These are phyloP conservation scores for Cirrhinus molitorella DNA, from an alignment of 2,797 vertebrate genomes.

Conservation along the genomic window DNA sequence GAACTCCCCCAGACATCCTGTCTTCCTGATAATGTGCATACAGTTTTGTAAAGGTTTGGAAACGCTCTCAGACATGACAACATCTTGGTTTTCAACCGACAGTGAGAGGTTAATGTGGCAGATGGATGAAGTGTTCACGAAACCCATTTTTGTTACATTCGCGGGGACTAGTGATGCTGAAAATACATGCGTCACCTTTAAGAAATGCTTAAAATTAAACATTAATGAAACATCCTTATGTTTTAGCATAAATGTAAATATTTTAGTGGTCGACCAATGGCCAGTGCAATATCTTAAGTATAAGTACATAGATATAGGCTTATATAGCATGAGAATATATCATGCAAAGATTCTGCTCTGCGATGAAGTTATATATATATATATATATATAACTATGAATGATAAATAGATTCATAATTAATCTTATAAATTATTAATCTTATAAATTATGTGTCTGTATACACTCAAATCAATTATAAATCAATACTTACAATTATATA, in stretches of 20 bases:
- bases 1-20: constrained; percentile 31
- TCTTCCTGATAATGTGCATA: neutral
- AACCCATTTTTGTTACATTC: neutral
- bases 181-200: neutral
- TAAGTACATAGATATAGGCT: no score
- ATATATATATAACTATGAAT: no score
- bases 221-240: neutral
- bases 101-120: neutral
- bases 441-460: no score
- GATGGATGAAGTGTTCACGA: neutral
- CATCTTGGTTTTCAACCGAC: neutral
- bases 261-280: no score
- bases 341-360: no score
- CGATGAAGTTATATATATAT: no score
- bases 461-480: no score
- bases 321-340: no score
- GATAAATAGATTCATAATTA: no score
- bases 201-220: neutral
- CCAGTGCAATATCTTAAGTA: no score
- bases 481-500: no score
- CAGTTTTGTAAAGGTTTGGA: neutral
- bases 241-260: neutral
- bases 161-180: neutral
- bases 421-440: no score
- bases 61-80: neutral